phyloP scores from a whole-genome alignment of 1,140 invertebrate species.

The Nasonia giraulti region DNA sequence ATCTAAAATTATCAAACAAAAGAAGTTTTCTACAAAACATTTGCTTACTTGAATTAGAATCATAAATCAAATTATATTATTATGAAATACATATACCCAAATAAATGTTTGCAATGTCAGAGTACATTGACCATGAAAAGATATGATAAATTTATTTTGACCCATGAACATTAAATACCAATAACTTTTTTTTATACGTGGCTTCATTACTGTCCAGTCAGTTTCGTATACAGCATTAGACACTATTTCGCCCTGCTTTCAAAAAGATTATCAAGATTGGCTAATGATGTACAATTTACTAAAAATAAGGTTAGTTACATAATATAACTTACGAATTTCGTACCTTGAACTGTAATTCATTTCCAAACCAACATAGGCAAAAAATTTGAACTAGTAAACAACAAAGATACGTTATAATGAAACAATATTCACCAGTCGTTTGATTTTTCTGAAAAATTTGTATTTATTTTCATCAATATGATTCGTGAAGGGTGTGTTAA shows the following conservation, averaged over 20 bases:
- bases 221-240: background rate
- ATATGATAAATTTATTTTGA: constrained; percentile 55
- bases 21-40: too few relatives aligned
- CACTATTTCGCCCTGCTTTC: background rate
- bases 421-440: too few relatives aligned
- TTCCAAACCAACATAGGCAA: constrained; percentile 22
- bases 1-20: background rate
- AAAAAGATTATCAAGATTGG: too few relatives aligned
- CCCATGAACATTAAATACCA: constrained; percentile 46
- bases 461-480: too few relatives aligned
- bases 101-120: constrained; percentile 59
- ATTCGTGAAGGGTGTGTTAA: too few relatives aligned
- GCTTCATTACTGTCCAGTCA: constrained; percentile 12
- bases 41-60: too few relatives aligned
- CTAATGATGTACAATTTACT: too few relatives aligned
- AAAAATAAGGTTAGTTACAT: too few relatives aligned
- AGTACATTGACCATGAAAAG: constrained; percentile 56
- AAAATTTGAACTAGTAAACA: constrained; percentile 10
- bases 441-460: too few relatives aligned
- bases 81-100: constrained; percentile 52
- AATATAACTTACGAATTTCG: background rate
- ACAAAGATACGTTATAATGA: background rate
- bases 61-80: too few relatives aligned
- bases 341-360: constrained; percentile 23
- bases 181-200: background rate